Evolutionary conservation across 2,888 invertebrate species (phyloP), one percentile per base, ranked within the genome.

Genomic region (Rhagonycha lutea): DNA sequence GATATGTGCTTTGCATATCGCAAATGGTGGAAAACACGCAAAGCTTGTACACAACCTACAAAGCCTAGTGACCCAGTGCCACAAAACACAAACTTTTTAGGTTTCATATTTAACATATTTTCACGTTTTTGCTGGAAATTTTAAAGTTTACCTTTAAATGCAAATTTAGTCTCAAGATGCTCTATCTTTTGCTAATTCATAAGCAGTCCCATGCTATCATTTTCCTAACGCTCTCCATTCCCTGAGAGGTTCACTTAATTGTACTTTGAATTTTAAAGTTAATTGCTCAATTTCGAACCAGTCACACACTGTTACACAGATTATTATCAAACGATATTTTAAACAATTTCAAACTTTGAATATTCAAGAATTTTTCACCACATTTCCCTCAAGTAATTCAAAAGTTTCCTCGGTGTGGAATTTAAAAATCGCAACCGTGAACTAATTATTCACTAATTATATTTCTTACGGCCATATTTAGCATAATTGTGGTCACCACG

Each of bases 1-100:
- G 77, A 77, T 74, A 77, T 77, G 74, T 77, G 72, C 72, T 77
- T 77, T 77, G 77, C 74, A 77, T 77, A 74, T 77, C 74, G 74
- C 69, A 70, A 77, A 77, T 72, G 77, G 61, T 29, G 69, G 63
- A 61, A 26, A 72, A 69, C 77, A 77, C 77, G 77, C 77, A 69
- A 74, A 60, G 61, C 73, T 67, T 68, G 60, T 72, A 75, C 72
- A 67, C 61, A 69, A 70, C 74, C 60, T 62, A 69, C 63, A 70
- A 74, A 71, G 32, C 74, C 74, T 77, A 74, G 74, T 77, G 72
- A 77, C 77, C 77, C 74, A 77, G 61, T 77, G 63, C 69, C 72
- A 74, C 67, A 68, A 74, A 72, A 74, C 62, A 71, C 61, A 63
- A 71, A 14, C 29, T 24, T 32, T 32, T 28, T 32, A 68, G 28